A percentile compares a stretch with the other conserved stretches of the same genome.
phyloP scores from a whole-genome alignment of 2,888 invertebrate species.

The Timandra comae region DNA sequence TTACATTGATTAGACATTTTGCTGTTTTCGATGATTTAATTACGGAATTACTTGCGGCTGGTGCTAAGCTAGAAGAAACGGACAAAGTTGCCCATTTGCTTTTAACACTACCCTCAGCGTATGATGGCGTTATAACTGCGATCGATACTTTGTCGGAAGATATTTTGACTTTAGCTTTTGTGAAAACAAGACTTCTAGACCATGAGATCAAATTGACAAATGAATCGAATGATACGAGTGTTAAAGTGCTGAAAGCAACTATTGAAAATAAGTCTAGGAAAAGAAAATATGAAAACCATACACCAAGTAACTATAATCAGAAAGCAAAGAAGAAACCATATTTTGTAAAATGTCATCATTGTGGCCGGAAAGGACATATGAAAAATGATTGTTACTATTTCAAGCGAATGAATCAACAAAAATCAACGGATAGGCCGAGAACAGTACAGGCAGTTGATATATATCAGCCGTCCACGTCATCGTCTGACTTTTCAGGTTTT shows the following conservation, averaged over 20 bases:
- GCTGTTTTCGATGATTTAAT: conserved; percentile 34
- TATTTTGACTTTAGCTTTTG: conserved; percentile 34
- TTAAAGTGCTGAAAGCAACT: neutral
- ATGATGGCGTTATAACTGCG: conserved; percentile 41
- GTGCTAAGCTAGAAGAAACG: conserved; percentile 36
- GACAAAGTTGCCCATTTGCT: conserved; percentile 40
- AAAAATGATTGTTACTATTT: conserved; percentile 30
- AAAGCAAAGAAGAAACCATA: conserved; percentile 4
- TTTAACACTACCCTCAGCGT: conserved; percentile 33
- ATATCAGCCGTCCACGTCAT: conserved; percentile 5
- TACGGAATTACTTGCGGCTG: conserved; percentile 31
- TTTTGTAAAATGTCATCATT: conserved; percentile 25
- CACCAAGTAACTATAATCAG: neutral
- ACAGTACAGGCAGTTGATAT: conserved; percentile 14
- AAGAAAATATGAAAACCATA: too few relatives aligned
- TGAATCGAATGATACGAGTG: neutral
- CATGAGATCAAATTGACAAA: conserved; percentile 6
- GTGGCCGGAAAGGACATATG: conserved; percentile 30
- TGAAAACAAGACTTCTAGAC: conserved; percentile 11
- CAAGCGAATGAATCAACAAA: conserved; percentile 13
- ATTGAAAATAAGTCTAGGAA: too few relatives aligned
- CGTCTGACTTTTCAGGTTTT: neutral
- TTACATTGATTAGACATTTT: neutral
- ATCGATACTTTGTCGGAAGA: conserved; percentile 36
- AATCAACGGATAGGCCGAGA: conserved; percentile 6